These are phyloP conservation scores for Drosophila niveifrons DNA, from an alignment of 2,888 invertebrate species.

Conservation along the genomic window DNA sequence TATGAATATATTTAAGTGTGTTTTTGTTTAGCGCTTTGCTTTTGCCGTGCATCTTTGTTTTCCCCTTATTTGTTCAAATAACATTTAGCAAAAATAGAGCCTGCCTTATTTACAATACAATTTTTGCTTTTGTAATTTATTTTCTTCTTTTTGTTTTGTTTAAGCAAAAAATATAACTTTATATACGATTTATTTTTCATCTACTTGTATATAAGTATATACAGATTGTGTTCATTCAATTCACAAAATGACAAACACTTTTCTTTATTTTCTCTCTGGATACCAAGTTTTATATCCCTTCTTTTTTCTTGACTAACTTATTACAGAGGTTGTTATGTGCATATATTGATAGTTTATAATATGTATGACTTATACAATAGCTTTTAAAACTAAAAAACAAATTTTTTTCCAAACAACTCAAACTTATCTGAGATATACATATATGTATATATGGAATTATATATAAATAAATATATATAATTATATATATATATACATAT, in stretches of 20 bases:
- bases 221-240: constrained; percentile 45
- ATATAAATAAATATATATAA: constrained; percentile 20
- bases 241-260: constrained; percentile 64
- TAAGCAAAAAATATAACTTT: constrained; percentile 74
- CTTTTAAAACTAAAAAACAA: constrained; percentile 79
- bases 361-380: constrained; percentile 62
- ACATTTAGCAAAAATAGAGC: constrained; percentile 82
- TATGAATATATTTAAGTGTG: constrained; percentile 30
- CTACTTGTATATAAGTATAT: constrained; percentile 57
- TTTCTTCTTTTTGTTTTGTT: constrained; percentile 42
- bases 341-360: constrained; percentile 63
- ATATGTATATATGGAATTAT: constrained; percentile 22
- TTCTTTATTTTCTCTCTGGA: constrained; percentile 44
- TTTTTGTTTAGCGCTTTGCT: constrained; percentile 72
- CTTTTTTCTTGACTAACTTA: constrained; percentile 77
- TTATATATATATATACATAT: constrained; percentile 14
- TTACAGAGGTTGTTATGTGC: constrained; percentile 72
- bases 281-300: constrained; percentile 37
- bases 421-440: constrained; percentile 48
- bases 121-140: constrained; percentile 57
- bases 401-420: constrained; percentile 75
- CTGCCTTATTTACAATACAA: constrained; percentile 78
- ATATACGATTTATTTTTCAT: constrained; percentile 49
- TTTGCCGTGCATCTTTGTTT: constrained; percentile 69
- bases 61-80: constrained; percentile 79